Conservation (phyloP, 2,113 vertebrate species). For the Lampris incognitus region DNA sequence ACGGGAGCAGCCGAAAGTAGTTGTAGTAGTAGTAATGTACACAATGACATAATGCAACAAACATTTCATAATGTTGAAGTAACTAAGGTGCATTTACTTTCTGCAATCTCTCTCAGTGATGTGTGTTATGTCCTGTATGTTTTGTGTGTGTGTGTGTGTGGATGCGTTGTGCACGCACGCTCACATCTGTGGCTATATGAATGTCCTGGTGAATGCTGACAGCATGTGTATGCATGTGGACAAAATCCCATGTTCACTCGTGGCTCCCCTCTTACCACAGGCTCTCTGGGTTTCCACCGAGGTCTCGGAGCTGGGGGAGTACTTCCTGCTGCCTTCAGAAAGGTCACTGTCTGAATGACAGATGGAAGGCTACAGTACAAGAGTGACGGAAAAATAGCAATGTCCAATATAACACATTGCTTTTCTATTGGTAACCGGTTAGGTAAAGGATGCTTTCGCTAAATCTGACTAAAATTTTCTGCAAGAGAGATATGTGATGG, state of each 20-base stretch:
- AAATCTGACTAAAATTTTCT: constrained; percentile 7
- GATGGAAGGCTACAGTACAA: constrained; percentile 78
- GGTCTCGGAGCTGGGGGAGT: constrained; percentile 87
- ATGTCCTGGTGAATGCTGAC: not conserved
- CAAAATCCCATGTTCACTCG: constrained; percentile 37
- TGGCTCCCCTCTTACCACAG: constrained; percentile 80
- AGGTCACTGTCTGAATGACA: constrained; percentile 86
- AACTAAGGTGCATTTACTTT: too few species aligned
- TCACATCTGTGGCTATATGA: too few species aligned
- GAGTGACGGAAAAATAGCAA: not conserved
- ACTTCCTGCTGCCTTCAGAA: constrained; percentile 86
- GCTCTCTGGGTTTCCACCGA: constrained; percentile 86
- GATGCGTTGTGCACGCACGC: not conserved
- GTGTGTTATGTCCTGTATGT: not conserved
- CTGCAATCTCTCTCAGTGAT: constrained; percentile 11
- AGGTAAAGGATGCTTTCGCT: constrained; percentile 29
- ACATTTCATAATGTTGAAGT: too few species aligned
- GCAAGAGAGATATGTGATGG: not conserved
- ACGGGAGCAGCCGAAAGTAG: too few species aligned
- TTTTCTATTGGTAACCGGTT: constrained; percentile 16
- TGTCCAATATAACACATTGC: not conserved
- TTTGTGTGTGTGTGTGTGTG: constrained; percentile 6
- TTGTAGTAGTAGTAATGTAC: too few species aligned
- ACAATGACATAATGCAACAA: too few species aligned
- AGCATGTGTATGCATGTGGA: constrained; percentile 11